Evolutionary conservation across 2,797 vertebrate species (phyloP).

Genomic region (Trachops cirrhosus): DNA sequence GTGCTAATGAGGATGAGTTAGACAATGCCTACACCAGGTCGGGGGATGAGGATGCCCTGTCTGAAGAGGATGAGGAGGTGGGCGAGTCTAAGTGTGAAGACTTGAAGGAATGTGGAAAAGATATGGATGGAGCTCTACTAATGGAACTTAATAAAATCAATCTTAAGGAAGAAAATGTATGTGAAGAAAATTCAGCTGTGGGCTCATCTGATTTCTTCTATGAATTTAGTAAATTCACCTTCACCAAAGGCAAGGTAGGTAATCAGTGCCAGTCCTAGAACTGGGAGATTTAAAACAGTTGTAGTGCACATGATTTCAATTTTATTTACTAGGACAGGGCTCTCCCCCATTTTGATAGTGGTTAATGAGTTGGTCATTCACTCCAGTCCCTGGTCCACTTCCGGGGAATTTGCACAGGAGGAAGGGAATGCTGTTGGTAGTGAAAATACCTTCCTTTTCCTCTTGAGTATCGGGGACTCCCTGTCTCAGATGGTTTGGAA

Average conservation of each 20-base stretch:
- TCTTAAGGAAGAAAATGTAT: slow-evolving; percentile 69
- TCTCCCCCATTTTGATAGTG: not conserved
- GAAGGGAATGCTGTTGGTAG: not conserved
- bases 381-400: not conserved
- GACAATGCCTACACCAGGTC: slow-evolving; percentile 85
- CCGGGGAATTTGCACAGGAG: not conserved
- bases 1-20: slow-evolving; percentile 85
- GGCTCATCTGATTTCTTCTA: slow-evolving; percentile 81
- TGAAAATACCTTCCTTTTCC: not conserved
- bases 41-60: slow-evolving; percentile 86
- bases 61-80: slow-evolving; percentile 85
- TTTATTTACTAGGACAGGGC: not conserved
- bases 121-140: slow-evolving; percentile 30
- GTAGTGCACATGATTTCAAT: not conserved
- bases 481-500: not conserved
- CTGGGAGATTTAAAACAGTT: not conserved
- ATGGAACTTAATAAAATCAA: slow-evolving; percentile 67
- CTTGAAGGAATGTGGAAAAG: slow-evolving; percentile 48
- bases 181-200: slow-evolving; percentile 74
- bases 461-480: not conserved
- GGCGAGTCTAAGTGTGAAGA: slow-evolving; percentile 62
- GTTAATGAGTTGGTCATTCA: not conserved
- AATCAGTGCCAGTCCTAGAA: slow-evolving; percentile 50
- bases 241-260: slow-evolving; percentile 97
- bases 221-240: slow-evolving; percentile 89